These are phyloP conservation scores for Zoanthus gigantus DNA, from an alignment of 92 coral and sea anemone species.

Conservation along the genomic window DNA sequence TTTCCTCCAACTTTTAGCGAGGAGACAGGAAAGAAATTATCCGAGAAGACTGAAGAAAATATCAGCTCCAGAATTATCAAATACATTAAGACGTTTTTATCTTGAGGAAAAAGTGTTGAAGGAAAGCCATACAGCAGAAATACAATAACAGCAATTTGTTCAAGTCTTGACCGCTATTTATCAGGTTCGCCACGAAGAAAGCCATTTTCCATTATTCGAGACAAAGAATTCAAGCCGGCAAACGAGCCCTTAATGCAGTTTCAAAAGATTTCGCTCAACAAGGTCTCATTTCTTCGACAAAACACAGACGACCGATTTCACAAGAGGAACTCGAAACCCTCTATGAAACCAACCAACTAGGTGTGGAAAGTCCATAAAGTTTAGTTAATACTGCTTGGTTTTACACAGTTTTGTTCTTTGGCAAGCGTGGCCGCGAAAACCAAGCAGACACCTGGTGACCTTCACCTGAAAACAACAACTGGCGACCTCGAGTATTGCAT, in stretches of 20 bases:
- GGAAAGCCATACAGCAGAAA: neutral
- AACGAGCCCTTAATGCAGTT: constrained; percentile 35
- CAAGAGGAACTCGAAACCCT: constrained; percentile 47
- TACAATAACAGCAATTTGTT: neutral
- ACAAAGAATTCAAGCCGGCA: too few species aligned
- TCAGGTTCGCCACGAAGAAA: constrained; percentile 41
- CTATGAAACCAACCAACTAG: constrained; percentile 25
- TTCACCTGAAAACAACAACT: constrained; percentile 35
- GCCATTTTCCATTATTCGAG: constrained; percentile 41
- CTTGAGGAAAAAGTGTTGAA: neutral
- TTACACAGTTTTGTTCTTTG: constrained; percentile 54
- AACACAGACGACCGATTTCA: constrained; percentile 45
- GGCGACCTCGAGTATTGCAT: constrained; percentile 44
- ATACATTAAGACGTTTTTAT: neutral
- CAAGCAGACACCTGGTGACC: constrained; percentile 39
- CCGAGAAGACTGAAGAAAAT: too few species aligned
- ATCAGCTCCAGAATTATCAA: too few species aligned
- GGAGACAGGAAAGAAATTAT: too few species aligned
- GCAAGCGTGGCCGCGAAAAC: constrained; percentile 71
- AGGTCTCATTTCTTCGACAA: constrained; percentile 50
- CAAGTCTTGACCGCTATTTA: constrained; percentile 38
- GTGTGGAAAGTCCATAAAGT: neutral
- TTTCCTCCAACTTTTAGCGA: too few species aligned
- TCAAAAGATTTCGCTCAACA: constrained; percentile 39
- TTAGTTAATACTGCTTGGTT: constrained; percentile 62